These are phyloP conservation scores for Coregonus clupeaformis DNA, from an alignment of 2,113 vertebrate genomes.

Conservation along the genomic window DNA sequence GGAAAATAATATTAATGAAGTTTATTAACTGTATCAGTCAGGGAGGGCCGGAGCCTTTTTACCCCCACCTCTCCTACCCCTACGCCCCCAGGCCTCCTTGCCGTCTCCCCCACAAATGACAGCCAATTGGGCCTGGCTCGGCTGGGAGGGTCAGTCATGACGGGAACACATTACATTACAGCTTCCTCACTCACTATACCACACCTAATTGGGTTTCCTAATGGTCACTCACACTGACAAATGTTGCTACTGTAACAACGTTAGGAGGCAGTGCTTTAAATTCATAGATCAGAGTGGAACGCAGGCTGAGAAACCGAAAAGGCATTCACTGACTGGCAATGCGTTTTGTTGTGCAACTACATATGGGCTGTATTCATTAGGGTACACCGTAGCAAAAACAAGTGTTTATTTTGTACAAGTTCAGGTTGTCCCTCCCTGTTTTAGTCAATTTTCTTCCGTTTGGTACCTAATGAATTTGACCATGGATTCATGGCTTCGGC, in stretches of 20 bases:
- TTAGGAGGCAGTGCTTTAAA: slow-evolving; percentile 42
- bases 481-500: background rate
- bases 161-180: slow-evolving; percentile 66
- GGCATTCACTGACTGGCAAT: no score
- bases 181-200: slow-evolving; percentile 59
- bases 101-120: background rate
- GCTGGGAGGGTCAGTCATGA: slow-evolving; percentile 54
- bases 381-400: no score
- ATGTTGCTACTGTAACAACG: slow-evolving; percentile 65
- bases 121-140: slow-evolving; percentile 1
- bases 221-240: slow-evolving; percentile 70
- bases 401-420: no score
- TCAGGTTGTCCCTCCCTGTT: no score
- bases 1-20: slow-evolving; percentile 70
- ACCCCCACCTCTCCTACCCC: background rate
- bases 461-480: no score
- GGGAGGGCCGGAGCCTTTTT: background rate
- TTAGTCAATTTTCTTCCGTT: no score
- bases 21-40: slow-evolving; percentile 77
- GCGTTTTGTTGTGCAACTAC: no score
- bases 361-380: no score
- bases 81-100: background rate
- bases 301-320: no score
- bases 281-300: background rate
- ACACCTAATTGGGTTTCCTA: slow-evolving; percentile 70